phyloP scores from a whole-genome alignment of 2,797 vertebrate genomes.

The Gorsachius magnificus region DNA sequence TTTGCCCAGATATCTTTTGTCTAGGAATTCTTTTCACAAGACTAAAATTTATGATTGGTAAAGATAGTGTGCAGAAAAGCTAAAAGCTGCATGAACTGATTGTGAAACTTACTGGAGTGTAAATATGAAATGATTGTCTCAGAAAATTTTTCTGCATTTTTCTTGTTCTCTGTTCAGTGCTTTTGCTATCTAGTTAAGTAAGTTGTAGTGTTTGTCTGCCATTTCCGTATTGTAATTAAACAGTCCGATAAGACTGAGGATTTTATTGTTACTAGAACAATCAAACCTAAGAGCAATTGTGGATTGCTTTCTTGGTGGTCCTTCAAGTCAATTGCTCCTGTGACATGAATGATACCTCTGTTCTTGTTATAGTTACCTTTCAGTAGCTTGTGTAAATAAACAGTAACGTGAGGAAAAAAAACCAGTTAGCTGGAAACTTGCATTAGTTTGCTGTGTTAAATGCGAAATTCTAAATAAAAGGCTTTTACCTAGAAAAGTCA shows the following conservation, averaged over 20 bases:
- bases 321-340: neutral
- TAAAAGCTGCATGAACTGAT: neutral
- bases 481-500: neutral
- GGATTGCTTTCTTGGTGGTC: neutral
- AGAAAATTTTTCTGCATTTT: neutral
- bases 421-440: neutral
- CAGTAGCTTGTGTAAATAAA: neutral
- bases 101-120: neutral
- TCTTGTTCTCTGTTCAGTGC: neutral
- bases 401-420: neutral
- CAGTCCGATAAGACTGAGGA: neutral
- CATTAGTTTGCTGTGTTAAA: neutral
- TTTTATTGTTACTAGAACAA: neutral
- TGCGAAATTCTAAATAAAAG: neutral
- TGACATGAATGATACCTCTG: neutral
- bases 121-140: neutral
- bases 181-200: neutral
- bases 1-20: neutral
- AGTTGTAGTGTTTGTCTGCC: neutral
- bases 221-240: neutral
- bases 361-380: neutral
- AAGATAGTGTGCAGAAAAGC: neutral
- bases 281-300: neutral
- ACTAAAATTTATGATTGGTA: neutral
- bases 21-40: neutral